phyloP scores from a whole-genome alignment of 2,888 invertebrate species.

The Arctia plantaginis region DNA sequence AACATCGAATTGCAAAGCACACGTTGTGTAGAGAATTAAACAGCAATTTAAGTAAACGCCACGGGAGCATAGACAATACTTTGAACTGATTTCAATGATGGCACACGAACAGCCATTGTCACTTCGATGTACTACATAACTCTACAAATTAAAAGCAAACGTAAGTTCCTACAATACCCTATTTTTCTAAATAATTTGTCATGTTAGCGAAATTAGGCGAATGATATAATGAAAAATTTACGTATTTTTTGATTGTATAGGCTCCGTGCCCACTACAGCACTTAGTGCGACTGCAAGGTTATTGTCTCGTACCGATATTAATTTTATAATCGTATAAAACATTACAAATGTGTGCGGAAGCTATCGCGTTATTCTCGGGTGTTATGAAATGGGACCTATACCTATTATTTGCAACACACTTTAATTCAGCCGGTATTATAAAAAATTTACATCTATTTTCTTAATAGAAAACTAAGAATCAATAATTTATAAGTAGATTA shows the following conservation, averaged over 20 bases:
- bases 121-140: conserved; percentile 19
- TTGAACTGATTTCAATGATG: conserved; percentile 20
- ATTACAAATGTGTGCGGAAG: background rate
- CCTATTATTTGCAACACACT: background rate
- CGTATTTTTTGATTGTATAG: conserved; percentile 12
- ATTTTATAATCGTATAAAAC: conserved; percentile 14
- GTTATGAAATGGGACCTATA: background rate
- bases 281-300: conserved; percentile 27
- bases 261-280: conserved; percentile 23
- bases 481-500: conserved; percentile 25
- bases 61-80: background rate
- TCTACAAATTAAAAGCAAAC: conserved; percentile 22
- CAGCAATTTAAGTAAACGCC: background rate
- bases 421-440: conserved; percentile 1
- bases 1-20: conserved; percentile 1
- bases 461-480: conserved; percentile 10
- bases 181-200: conserved; percentile 10
- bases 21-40: background rate
- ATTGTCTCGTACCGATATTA: conserved; percentile 32
- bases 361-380: background rate
- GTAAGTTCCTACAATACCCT: background rate
- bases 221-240: background rate
- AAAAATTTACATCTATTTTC: conserved; percentile 1
- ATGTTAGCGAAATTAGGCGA: background rate
- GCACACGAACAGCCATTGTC: conserved; percentile 23